phyloP scores from a whole-genome alignment of 1,140 invertebrate species.

The Dendrolimus punctatus region DNA sequence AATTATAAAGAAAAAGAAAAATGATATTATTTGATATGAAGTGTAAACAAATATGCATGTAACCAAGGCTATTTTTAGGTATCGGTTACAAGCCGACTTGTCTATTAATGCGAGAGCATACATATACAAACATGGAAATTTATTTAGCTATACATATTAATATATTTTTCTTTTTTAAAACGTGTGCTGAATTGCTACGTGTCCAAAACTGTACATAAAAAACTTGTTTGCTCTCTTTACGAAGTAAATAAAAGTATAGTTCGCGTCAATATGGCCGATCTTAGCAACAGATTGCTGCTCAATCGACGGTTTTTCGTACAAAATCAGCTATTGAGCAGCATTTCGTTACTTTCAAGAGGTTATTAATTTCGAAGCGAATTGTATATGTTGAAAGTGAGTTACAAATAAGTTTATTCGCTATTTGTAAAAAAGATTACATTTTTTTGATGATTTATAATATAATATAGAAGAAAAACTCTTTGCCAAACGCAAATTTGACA shows the following conservation, averaged over 20 bases:
- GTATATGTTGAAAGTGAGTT: no score
- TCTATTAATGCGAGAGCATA: conserved; percentile 47
- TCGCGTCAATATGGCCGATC: no score
- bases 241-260: conserved; percentile 16
- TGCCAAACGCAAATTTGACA: conserved; percentile 37
- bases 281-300: no score
- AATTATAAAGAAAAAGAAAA: conserved; percentile 42
- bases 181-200: conserved; percentile 57
- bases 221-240: conserved; percentile 41
- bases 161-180: conserved; percentile 34
- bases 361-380: no score
- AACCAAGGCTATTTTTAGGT: conserved; percentile 52
- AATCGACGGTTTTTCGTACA: no score
- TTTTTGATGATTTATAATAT: conserved; percentile 32
- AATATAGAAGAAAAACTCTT: conserved; percentile 38
- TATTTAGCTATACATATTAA: conserved; percentile 31
- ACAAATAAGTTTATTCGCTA: conserved; percentile 21
- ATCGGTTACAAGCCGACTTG: conserved; percentile 66
- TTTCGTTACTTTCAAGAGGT: no score
- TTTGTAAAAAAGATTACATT: conserved; percentile 36
- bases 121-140: conserved; percentile 31
- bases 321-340: no score
- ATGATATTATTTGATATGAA: conserved; percentile 41
- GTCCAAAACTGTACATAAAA: conserved; percentile 38
- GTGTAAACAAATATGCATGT: conserved; percentile 63